A percentile compares a stretch with the other conserved stretches of the same genome.
Evolutionary conservation across 1,140 invertebrate genomes (phyloP).

Genomic region (Drosophila pruinosa): DNA sequence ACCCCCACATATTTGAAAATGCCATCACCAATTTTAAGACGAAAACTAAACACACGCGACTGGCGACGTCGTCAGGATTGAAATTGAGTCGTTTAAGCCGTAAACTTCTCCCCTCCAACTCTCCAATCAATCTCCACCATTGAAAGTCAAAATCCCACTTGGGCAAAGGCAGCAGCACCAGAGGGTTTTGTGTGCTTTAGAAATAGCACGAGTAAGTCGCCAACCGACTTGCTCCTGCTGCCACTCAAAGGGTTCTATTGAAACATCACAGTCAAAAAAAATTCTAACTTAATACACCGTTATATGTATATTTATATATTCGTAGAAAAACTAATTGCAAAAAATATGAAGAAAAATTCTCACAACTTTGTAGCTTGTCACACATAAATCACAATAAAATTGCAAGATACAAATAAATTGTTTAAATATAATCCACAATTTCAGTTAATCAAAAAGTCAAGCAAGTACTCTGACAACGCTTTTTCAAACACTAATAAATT

Average conservation of each 20-base stretch:
- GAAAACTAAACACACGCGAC: constrained; percentile 74
- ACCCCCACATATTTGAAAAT: constrained; percentile 16
- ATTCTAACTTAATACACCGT: too few relatives aligned
- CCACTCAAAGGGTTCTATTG: not conserved
- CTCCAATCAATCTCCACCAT: not conserved
- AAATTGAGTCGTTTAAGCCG: constrained; percentile 65
- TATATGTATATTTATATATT: not conserved
- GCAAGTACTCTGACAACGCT: too few relatives aligned
- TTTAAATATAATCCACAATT: too few relatives aligned
- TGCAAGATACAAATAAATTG: too few relatives aligned
- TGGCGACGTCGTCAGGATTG: constrained; percentile 23
- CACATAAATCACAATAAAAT: too few relatives aligned
- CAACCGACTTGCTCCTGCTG: not conserved
- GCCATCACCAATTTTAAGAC: constrained; percentile 52
- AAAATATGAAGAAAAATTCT: too few relatives aligned
- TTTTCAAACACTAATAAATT: too few relatives aligned
- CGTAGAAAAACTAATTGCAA: too few relatives aligned
- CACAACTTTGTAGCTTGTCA: too few relatives aligned
- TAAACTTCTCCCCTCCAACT: not conserved
- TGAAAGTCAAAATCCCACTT: not conserved
- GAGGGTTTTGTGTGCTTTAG: not conserved
- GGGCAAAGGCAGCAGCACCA: too few relatives aligned
- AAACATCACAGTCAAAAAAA: not conserved
- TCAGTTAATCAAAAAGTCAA: too few relatives aligned
- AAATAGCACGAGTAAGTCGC: too few relatives aligned